Percentiles rank a stretch among this genome's conserved stretches.
Conservation (phyloP, 2,797 vertebrate species). For the Bradypodion ventrale region DNA sequence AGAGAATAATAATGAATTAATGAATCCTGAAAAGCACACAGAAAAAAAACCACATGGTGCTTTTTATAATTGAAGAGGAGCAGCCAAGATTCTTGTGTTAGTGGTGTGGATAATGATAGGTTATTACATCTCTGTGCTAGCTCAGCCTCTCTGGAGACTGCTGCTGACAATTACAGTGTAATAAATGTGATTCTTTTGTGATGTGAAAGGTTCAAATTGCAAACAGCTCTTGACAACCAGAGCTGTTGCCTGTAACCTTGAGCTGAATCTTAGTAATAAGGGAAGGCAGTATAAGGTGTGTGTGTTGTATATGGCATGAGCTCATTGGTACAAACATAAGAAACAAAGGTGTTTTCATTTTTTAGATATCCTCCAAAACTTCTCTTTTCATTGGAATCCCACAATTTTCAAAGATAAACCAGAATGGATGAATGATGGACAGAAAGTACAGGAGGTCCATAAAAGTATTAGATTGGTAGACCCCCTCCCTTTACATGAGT, state of each 20-base stretch:
- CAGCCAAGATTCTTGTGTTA: slow-evolving; percentile 44
- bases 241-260: slow-evolving; percentile 19
- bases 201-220: slow-evolving; percentile 11
- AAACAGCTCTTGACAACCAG: slow-evolving; percentile 19
- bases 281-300: not conserved
- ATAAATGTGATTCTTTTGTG: slow-evolving; percentile 40
- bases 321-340: not conserved
- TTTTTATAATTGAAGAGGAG: slow-evolving; percentile 48
- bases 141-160: slow-evolving; percentile 37
- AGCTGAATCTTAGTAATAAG: slow-evolving; percentile 11
- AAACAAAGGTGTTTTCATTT: not conserved
- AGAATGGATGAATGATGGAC: not conserved
- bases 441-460: not conserved
- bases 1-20: slow-evolving; percentile 48
- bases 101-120: slow-evolving; percentile 50
- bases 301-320: not conserved
- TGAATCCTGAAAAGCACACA: slow-evolving; percentile 44
- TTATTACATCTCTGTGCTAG: slow-evolving; percentile 55
- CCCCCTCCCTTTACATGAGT: not conserved
- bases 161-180: slow-evolving; percentile 41
- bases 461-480: not conserved
- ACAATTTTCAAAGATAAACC: not conserved
- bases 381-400: not conserved
- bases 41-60: slow-evolving; percentile 49
- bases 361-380: too few species aligned